A percentile compares a stretch with the other conserved stretches of the same genome.
These are phyloP conservation scores for Parotocinclus haroldoi DNA, from an alignment of 2,797 vertebrate genomes.

Conservation along the genomic window DNA sequence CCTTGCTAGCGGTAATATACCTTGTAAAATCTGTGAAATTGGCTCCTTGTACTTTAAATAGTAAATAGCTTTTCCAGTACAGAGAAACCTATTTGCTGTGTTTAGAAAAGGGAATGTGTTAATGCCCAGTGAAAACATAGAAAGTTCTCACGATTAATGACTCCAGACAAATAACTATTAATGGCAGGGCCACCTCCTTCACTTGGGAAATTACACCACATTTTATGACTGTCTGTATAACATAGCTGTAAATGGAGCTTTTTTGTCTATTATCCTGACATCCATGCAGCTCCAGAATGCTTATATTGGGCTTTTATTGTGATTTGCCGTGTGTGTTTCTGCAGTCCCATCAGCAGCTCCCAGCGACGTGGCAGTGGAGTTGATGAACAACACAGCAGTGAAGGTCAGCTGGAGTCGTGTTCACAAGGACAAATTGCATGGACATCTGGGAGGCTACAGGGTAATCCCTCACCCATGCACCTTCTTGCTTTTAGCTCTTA, in stretches of 20 bases:
- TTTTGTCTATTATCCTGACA: constrained; percentile 32
- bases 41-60: constrained; percentile 22
- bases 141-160: constrained; percentile 16
- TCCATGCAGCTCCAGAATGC: constrained; percentile 22
- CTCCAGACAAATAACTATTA: constrained; percentile 36
- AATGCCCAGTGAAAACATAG: constrained; percentile 12
- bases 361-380: constrained; percentile 73
- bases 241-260: constrained; percentile 8
- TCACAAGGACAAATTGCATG: constrained; percentile 88
- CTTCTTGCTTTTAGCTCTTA: constrained; percentile 58
- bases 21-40: constrained; percentile 1
- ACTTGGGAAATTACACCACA: constrained; percentile 28
- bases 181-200: constrained; percentile 7
- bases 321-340: constrained; percentile 22
- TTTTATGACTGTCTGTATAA: constrained; percentile 18
- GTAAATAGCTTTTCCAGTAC: constrained; percentile 25
- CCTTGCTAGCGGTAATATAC: background rate
- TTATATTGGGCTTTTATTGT: constrained; percentile 25
- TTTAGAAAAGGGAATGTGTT: constrained; percentile 27
- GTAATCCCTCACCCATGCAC: constrained; percentile 65
- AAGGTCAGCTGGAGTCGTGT: constrained; percentile 86
- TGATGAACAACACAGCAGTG: constrained; percentile 83
- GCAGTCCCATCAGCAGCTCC: constrained; percentile 89
- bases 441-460: constrained; percentile 93
- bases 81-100: constrained; percentile 22